These are phyloP conservation scores for Synanthedon myopaeformis DNA, from an alignment of 2,888 invertebrate species.

Conservation along the genomic window DNA sequence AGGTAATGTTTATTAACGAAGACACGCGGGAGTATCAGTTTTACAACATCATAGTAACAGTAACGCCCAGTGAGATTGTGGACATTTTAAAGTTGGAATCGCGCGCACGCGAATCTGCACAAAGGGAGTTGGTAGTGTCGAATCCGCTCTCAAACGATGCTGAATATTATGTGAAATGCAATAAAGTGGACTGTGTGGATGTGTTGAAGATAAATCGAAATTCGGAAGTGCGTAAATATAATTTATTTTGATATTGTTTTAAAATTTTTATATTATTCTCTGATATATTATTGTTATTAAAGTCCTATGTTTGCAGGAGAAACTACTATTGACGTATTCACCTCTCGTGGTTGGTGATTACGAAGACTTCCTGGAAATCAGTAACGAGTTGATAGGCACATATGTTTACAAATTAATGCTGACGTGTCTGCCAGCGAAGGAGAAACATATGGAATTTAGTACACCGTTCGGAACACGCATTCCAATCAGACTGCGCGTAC, in stretches of 20 bases:
- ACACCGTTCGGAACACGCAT: slow-evolving; percentile 38
- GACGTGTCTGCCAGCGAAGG: slow-evolving; percentile 50
- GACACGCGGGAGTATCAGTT: slow-evolving; percentile 46
- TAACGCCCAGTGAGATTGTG: slow-evolving; percentile 39
- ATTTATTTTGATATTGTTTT: too few relatives aligned
- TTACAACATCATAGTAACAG: slow-evolving; percentile 35
- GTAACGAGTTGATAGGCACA: slow-evolving; percentile 36
- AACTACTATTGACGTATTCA: slow-evolving; percentile 38
- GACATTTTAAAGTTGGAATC: slow-evolving; percentile 39
- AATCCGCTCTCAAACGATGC: slow-evolving; percentile 40
- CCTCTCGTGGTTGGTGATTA: slow-evolving; percentile 49
- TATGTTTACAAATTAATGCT: slow-evolving; percentile 41
- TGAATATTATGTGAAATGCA: slow-evolving; percentile 28
- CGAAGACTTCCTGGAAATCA: slow-evolving; percentile 39
- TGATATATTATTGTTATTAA: neutral
- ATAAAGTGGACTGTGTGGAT: slow-evolving; percentile 32
- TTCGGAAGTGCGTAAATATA: slow-evolving; percentile 34
- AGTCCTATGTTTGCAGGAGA: slow-evolving; percentile 13
- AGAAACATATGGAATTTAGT: slow-evolving; percentile 37
- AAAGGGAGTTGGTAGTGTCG: slow-evolving; percentile 32
- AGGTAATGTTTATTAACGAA: slow-evolving; percentile 53
- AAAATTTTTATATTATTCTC: too few relatives aligned
- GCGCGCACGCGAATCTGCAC: slow-evolving; percentile 44
- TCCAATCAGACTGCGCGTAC: slow-evolving; percentile 43
- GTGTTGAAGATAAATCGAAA: slow-evolving; percentile 30